A percentile compares a stretch with the other conserved stretches of the same genome.
Conservation (phyloP, 2,797 vertebrate genomes). For the Enteromius paludinosus region DNA sequence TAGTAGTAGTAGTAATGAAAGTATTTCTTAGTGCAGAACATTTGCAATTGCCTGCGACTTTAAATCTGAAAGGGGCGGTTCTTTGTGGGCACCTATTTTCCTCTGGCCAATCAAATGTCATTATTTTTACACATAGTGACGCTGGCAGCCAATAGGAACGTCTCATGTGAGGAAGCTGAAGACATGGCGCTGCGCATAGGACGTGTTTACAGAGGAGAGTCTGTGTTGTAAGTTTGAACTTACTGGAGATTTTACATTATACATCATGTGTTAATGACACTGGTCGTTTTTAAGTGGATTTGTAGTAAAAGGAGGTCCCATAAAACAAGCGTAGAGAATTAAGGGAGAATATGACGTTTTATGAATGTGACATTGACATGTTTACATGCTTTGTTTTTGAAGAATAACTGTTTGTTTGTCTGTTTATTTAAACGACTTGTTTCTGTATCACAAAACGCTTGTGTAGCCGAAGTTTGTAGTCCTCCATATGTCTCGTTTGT, state of each 20-base stretch:
- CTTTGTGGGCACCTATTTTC: conserved; percentile 40
- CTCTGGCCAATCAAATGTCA: conserved; percentile 66
- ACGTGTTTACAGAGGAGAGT: conserved; percentile 63
- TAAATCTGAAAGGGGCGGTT: conserved; percentile 57
- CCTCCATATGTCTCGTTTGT: neutral
- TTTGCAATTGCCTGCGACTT: conserved; percentile 56
- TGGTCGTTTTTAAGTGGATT: neutral
- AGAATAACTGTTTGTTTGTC: neutral
- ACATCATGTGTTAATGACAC: neutral
- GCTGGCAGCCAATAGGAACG: conserved; percentile 69
- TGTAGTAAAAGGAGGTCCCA: neutral
- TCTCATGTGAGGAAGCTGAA: conserved; percentile 35
- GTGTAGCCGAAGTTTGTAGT: neutral
- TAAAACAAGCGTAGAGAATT: neutral
- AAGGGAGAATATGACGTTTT: neutral
- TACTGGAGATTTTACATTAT: neutral
- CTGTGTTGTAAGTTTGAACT: conserved; percentile 73
- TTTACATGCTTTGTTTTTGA: neutral
- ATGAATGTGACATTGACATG: conserved; percentile 10
- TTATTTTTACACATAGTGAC: rapidly evolving
- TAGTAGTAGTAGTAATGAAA: neutral
- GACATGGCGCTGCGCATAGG: conserved; percentile 78
- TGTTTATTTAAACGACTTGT: neutral
- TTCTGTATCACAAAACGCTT: neutral
- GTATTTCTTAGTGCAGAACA: neutral